Evolutionary conservation across 2,888 invertebrate species (phyloP).

Genomic region (Ornithoptera alexandrae): DNA sequence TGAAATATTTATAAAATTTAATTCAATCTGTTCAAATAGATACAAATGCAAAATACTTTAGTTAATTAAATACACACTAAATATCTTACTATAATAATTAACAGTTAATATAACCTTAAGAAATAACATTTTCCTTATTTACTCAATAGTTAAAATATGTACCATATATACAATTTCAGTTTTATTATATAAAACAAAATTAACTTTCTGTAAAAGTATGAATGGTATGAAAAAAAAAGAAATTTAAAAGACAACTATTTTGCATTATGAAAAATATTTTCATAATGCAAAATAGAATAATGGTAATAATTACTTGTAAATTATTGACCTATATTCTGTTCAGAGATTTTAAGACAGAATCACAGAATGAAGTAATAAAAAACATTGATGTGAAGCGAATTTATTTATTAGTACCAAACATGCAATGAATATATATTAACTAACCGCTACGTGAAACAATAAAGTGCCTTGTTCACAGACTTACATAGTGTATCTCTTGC

Average conservation of each 20-base stretch:
- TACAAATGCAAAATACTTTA: background rate
- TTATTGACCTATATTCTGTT: background rate
- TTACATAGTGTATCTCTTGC: constrained; percentile 47
- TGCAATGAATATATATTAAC: constrained; percentile 21
- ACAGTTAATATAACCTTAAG: background rate
- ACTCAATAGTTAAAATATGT: no score
- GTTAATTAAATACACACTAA: background rate
- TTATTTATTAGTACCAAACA: constrained; percentile 21
- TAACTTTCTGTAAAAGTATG: background rate
- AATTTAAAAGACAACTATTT: no score
- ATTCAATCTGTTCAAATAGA: background rate
- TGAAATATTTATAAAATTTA: background rate
- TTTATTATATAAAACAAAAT: background rate
- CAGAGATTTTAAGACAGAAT: background rate
- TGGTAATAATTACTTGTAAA: background rate
- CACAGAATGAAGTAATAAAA: constrained; percentile 14
- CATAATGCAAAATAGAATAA: no score
- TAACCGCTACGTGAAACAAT: constrained; percentile 22
- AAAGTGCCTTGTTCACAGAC: constrained; percentile 43
- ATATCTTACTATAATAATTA: background rate
- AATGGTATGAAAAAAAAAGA: no score
- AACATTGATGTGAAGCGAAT: constrained; percentile 12
- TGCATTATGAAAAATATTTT: no score
- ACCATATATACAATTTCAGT: background rate
- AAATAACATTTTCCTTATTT: no score